phyloP scores from a whole-genome alignment of 2,113 vertebrate genomes.

The Nicator chloris region DNA sequence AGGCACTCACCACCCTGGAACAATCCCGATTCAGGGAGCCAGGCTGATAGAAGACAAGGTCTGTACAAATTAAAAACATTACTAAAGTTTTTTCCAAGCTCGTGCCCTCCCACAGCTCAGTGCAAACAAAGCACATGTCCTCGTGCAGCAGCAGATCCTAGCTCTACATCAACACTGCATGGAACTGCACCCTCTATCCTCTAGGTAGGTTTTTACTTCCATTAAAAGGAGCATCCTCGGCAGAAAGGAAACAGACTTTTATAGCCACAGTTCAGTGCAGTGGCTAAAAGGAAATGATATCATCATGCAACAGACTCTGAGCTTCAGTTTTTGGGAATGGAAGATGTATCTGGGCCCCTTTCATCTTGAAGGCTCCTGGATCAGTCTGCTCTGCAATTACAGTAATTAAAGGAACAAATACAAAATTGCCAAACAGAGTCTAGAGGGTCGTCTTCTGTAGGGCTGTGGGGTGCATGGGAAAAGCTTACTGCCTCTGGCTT shows the following conservation, averaged over 20 bases:
- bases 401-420: background rate
- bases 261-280: background rate
- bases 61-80: background rate
- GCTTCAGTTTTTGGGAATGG: background rate
- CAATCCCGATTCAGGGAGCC: background rate
- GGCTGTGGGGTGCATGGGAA: background rate
- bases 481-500: background rate
- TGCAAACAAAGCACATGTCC: background rate
- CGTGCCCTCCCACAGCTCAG: background rate
- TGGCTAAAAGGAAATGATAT: background rate
- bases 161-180: fast-evolving
- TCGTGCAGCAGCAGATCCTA: background rate
- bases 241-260: background rate
- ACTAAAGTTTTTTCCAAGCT: background rate
- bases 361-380: background rate
- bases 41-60: background rate
- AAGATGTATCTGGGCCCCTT: background rate
- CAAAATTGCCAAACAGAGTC: background rate
- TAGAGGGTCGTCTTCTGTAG: fast-evolving
- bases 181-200: background rate
- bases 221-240: background rate
- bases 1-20: background rate
- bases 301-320: background rate
- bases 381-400: background rate
- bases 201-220: background rate